phyloP scores from a whole-genome alignment of 2,888 invertebrate species.

The Ischnura elegans region DNA sequence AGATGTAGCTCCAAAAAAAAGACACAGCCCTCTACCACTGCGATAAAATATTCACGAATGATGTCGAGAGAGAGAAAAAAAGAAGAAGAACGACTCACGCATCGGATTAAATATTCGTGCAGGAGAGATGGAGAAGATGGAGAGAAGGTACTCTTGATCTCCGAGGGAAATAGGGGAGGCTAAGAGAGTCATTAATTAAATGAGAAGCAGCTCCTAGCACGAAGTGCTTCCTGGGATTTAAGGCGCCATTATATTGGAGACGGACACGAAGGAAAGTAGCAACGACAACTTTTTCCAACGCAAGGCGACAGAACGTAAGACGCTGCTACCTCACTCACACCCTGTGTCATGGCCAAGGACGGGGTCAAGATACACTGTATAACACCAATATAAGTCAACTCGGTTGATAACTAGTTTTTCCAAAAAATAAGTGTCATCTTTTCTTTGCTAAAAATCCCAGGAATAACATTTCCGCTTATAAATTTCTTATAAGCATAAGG shows the following conservation, averaged over 20 bases:
- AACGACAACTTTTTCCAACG: neutral
- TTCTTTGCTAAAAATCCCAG: no score
- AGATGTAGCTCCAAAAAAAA: neutral
- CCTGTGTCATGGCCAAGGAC: no score
- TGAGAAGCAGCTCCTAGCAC: neutral
- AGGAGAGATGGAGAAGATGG: neutral
- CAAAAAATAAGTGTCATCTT: no score
- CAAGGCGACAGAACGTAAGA: neutral
- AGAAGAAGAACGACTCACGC: neutral
- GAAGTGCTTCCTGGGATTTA: neutral
- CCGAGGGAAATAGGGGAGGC: neutral
- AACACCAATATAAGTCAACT: no score
- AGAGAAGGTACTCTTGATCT: neutral
- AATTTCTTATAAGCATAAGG: no score
- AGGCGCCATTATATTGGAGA: neutral
- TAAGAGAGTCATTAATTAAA: constrained; percentile 16
- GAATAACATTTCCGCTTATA: no score
- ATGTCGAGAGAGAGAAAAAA: neutral
- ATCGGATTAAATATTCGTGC: neutral
- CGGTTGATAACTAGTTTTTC: no score
- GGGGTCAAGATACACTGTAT: no score
- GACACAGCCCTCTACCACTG: neutral
- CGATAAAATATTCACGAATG: neutral
- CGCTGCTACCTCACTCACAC: neutral
- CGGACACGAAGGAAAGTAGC: neutral